Base-by-base conservation (phyloP, 1,140 invertebrate species). In the Papilio helenus region DNA sequence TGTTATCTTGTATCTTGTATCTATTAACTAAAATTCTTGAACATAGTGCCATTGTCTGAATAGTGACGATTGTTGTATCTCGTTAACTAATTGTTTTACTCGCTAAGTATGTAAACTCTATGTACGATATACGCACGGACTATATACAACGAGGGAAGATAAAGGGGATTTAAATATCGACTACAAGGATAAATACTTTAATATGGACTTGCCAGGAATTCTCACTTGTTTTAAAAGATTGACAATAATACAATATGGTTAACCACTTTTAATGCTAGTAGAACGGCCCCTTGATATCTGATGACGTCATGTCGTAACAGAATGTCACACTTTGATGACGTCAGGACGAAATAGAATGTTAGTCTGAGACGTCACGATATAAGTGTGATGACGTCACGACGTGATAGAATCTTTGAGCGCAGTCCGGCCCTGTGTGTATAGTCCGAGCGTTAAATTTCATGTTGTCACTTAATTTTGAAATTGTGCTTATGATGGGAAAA, bases 1-100 rank as follows among this genome's bases (percentile, higher is more conserved):
- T 77, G 76, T 77, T 77, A 77, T 77, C n/a, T n/a, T n/a, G n/a
- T n/a, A n/a, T n/a, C n/a, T n/a, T n/a, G n/a, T n/a, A n/a, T n/a
- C 29, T 77, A 68, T 77, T 76, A 42, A 65, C 76, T 77, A 44
- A 77, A 77, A 65, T 77, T 77, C 51, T 77, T 77, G 34, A 65
- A 77, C 39, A 65, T 77, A 65, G 76, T 77, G 76, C 76, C 76
- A 77, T 77, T 77, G 58, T 77, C 76, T 44, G n/a, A 61, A 65
- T 77, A 65, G 49, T 55, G 51, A 77, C 55, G 76, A 77, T n/a
- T 39, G 76, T 77, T 29, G 34, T 76, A 65, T 65, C 39, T 23
- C 39, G 58, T 74, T 74, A 26, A 74, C 42, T 72, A 61, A 29
- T 61, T 44, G 55, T 23, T 77, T 58, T 77, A 77, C 51, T 76